Evolutionary conservation across 2,797 vertebrate genomes (phyloP).

Genomic region (Chanos chanos): DNA sequence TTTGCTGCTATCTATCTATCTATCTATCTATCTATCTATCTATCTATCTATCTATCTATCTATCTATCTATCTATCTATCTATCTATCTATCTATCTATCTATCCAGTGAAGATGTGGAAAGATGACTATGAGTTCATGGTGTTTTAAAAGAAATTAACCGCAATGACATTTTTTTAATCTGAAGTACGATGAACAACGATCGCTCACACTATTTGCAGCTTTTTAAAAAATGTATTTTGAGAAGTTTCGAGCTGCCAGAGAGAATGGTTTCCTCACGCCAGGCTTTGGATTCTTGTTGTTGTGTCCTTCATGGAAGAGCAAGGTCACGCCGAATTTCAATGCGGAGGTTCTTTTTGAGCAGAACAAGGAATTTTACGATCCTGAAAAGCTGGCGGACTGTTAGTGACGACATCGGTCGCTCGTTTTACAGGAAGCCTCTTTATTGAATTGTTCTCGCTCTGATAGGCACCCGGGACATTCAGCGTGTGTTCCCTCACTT

Average conservation of each 20-base stretch:
- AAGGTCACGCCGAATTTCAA: constrained; percentile 59
- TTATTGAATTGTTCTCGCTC: constrained; percentile 63
- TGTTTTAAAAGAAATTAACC: too few species aligned
- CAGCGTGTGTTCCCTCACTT: constrained; percentile 65
- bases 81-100: too few species aligned
- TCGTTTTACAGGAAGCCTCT: constrained; percentile 66
- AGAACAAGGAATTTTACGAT: constrained; percentile 53
- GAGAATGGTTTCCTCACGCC: neutral
- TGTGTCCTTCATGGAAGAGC: constrained; percentile 40
- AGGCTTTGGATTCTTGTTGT: constrained; percentile 2
- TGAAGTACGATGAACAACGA: too few species aligned
- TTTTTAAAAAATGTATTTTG: neutral
- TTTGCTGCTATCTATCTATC: neutral
- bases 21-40: too few species aligned
- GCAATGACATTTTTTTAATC: too few species aligned
- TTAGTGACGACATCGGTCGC: constrained; percentile 41
- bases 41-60: too few species aligned
- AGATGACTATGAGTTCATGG: too few species aligned
- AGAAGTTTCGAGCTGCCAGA: neutral
- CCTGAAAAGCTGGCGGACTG: constrained; percentile 49
- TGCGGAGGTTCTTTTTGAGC: constrained; percentile 37
- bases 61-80: too few species aligned
- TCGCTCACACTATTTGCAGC: too few species aligned
- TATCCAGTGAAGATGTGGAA: too few species aligned
- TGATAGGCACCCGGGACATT: constrained; percentile 60